phyloP scores from a whole-genome alignment of 2,113 vertebrate genomes.

The Taxidea taxus region DNA sequence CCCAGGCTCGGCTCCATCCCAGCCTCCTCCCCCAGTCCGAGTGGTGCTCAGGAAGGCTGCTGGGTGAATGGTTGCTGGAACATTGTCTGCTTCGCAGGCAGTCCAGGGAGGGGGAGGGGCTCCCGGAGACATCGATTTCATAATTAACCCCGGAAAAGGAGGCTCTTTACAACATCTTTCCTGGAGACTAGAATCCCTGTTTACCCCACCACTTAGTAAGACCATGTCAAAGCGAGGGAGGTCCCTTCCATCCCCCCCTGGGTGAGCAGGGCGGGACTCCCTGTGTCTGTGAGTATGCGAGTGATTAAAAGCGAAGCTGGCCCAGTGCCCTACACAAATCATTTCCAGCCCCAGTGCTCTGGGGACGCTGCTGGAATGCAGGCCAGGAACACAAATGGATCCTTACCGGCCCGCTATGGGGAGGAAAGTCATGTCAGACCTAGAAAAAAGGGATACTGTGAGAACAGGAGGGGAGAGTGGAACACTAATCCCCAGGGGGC shows the following conservation, averaged over 20 bases:
- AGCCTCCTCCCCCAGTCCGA: background rate
- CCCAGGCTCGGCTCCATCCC: background rate
- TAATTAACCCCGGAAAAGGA: background rate
- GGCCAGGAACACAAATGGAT: background rate
- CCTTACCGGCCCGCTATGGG: background rate
- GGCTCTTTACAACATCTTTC: background rate
- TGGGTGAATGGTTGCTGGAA: background rate
- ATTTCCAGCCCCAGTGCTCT: constrained; percentile 36
- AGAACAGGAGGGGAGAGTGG: background rate
- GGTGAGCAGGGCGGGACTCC: background rate
- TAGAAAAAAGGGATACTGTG: background rate
- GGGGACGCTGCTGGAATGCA: constrained; percentile 11
- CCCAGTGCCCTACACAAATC: constrained; percentile 33
- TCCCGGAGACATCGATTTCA: background rate
- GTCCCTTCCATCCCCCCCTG: background rate
- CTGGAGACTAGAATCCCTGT: background rate
- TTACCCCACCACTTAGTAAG: background rate
- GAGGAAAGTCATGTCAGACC: background rate
- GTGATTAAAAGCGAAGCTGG: constrained; percentile 64
- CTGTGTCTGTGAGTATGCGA: constrained; percentile 5
- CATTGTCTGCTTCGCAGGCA: background rate
- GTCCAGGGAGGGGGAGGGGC: background rate
- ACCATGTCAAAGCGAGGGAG: background rate
- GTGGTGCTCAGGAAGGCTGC: background rate
- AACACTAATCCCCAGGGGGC: background rate